Conservation (phyloP, 2,113 vertebrate species). For the Delphinapterus leucas region DNA sequence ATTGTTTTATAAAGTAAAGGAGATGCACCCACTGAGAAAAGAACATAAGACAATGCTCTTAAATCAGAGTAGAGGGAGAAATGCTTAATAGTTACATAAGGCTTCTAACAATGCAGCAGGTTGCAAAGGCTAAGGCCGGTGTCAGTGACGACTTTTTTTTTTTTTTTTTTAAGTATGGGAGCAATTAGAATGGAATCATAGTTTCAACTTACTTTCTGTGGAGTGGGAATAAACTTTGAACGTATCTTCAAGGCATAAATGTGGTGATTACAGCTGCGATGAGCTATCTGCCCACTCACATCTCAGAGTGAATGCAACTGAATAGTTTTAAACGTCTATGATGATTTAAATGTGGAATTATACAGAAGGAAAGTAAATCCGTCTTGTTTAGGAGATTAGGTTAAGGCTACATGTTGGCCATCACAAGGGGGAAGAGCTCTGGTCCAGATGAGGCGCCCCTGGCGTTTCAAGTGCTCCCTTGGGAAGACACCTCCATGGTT, state of each 20-base stretch:
- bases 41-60: background rate
- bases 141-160: too few relatives aligned
- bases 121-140: background rate
- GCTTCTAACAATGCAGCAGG: background rate
- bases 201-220: background rate
- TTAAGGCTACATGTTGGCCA: background rate
- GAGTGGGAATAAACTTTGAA: background rate
- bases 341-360: background rate
- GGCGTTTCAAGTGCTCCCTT: accelerated
- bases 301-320: background rate
- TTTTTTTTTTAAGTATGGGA: too few relatives aligned
- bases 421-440: accelerated
- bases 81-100: background rate
- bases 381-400: background rate
- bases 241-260: background rate
- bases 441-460: accelerated
- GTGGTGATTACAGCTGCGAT: background rate
- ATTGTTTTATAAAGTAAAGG: too few relatives aligned
- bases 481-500: accelerated
- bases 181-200: background rate
- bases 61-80: too few relatives aligned
- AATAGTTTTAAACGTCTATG: background rate
- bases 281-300: background rate
- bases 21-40: background rate
- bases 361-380: background rate